phyloP scores from a whole-genome alignment of 2,888 invertebrate genomes.

The Dynastes tityus region DNA sequence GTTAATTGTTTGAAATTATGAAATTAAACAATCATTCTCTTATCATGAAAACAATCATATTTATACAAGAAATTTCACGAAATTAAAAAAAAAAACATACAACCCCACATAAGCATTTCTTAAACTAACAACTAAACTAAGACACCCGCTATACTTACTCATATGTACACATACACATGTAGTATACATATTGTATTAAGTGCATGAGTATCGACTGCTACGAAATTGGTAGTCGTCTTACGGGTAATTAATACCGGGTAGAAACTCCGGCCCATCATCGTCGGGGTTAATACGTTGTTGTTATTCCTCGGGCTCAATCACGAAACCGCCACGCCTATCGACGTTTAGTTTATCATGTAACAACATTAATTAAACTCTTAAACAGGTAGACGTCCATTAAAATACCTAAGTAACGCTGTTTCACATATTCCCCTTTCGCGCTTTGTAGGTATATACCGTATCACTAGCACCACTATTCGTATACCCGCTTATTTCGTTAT shows the following conservation, averaged over 20 bases:
- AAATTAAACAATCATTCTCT: too few species aligned
- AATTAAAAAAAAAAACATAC: too few species aligned
- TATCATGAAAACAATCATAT: too few species aligned
- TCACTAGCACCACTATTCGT: too few species aligned
- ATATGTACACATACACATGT: too few species aligned
- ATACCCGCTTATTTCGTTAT: not conserved
- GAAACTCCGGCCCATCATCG: constrained; percentile 13
- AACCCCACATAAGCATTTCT: too few species aligned
- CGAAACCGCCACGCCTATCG: constrained; percentile 62
- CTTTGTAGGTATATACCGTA: not conserved
- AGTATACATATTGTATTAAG: too few species aligned
- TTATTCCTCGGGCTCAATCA: constrained; percentile 59
- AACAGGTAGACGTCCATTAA: constrained; percentile 66
- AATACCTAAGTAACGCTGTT: constrained; percentile 61
- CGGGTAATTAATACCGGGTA: constrained; percentile 49
- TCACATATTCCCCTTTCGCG: not conserved
- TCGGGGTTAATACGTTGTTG: constrained; percentile 41
- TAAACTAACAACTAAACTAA: too few species aligned
- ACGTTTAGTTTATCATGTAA: constrained; percentile 65
- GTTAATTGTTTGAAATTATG: too few species aligned
- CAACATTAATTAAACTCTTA: constrained; percentile 67
- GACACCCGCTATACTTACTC: too few species aligned
- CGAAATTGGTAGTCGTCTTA: constrained; percentile 33
- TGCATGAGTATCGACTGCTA: not conserved
- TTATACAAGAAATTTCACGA: too few species aligned